A percentile compares a stretch with the other conserved stretches of the same genome.
Conservation (phyloP, 2,888 invertebrate genomes). For the Gymnoscelis rufifasciata region DNA sequence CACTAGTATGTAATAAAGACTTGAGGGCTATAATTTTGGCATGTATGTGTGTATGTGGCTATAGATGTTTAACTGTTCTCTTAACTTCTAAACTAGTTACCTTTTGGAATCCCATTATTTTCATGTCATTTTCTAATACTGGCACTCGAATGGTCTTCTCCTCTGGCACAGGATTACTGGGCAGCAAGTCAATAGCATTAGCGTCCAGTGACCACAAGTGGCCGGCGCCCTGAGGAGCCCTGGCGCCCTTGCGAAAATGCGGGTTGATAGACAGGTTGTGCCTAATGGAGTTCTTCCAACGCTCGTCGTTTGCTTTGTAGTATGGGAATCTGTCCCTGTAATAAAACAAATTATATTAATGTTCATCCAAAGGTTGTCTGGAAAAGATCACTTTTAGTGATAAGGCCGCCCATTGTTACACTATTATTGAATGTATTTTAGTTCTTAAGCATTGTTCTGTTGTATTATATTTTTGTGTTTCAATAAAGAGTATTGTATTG, state of each 20-base stretch:
- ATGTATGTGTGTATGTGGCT: no score
- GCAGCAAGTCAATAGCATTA: slow-evolving; percentile 68
- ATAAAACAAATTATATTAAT: not conserved
- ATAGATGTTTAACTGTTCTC: no score
- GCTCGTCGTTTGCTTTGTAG: slow-evolving; percentile 93
- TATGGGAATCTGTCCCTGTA: slow-evolving; percentile 91
- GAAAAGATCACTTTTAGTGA: no score
- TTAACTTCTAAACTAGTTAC: no score
- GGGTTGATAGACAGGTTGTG: slow-evolving; percentile 95
- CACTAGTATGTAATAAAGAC: no score
- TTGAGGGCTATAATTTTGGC: no score
- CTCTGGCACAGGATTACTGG: slow-evolving; percentile 43
- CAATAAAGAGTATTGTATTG: no score
- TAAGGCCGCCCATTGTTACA: no score
- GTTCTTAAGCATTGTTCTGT: no score
- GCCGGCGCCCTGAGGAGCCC: slow-evolving; percentile 92
- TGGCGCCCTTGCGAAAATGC: slow-evolving; percentile 91
- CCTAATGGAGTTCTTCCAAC: slow-evolving; percentile 95
- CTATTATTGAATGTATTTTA: no score
- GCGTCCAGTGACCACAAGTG: slow-evolving; percentile 93
- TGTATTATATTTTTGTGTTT: no score
- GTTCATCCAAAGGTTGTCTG: no score
- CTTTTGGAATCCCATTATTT: slow-evolving; percentile 63
- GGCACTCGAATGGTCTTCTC: slow-evolving; percentile 39
- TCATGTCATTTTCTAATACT: slow-evolving; percentile 35